A percentile compares a stretch with the other conserved stretches of the same genome.
Evolutionary conservation across 2,797 vertebrate species (phyloP).

Genomic region (Artibeus lituratus): DNA sequence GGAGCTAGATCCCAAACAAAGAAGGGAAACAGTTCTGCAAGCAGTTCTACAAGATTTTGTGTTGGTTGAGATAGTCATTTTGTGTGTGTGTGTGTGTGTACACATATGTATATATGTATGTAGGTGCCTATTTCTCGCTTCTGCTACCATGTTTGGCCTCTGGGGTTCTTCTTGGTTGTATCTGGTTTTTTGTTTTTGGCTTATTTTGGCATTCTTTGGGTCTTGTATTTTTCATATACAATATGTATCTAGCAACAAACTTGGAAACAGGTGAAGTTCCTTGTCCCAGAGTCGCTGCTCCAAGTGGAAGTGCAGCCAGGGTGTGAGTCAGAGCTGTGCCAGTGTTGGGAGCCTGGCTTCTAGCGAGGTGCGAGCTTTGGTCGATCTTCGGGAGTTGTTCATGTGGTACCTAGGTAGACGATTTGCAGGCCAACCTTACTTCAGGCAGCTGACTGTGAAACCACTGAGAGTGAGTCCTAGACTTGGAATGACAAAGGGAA

Average conservation of each 20-base stretch:
- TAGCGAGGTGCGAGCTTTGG: neutral
- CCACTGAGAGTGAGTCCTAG: neutral
- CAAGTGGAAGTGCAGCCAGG: neutral
- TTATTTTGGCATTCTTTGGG: slow-evolving; percentile 23
- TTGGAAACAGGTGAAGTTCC: slow-evolving; percentile 8
- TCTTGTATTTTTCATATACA: slow-evolving; percentile 53
- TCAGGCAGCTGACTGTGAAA: neutral
- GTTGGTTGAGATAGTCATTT: neutral
- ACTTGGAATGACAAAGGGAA: neutral
- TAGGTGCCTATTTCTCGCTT: slow-evolving; percentile 19
- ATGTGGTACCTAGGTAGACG: neutral
- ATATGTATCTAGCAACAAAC: slow-evolving; percentile 27
- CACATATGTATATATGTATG: neutral
- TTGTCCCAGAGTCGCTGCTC: neutral
- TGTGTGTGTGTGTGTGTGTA: too few species aligned
- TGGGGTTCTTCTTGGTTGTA: slow-evolving; percentile 32
- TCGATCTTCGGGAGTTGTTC: neutral
- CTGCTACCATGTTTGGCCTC: neutral
- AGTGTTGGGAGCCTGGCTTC: neutral
- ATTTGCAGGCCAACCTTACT: neutral
- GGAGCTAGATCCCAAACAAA: neutral
- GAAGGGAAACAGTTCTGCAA: slow-evolving; percentile 28
- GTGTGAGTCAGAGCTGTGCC: neutral
- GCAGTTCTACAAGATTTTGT: neutral
- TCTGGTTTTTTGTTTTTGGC: slow-evolving; percentile 43